Percentiles rank a stretch among this genome's conserved stretches.
Conservation (phyloP, 2,888 invertebrate species). For the Pollenia angustigena region DNA sequence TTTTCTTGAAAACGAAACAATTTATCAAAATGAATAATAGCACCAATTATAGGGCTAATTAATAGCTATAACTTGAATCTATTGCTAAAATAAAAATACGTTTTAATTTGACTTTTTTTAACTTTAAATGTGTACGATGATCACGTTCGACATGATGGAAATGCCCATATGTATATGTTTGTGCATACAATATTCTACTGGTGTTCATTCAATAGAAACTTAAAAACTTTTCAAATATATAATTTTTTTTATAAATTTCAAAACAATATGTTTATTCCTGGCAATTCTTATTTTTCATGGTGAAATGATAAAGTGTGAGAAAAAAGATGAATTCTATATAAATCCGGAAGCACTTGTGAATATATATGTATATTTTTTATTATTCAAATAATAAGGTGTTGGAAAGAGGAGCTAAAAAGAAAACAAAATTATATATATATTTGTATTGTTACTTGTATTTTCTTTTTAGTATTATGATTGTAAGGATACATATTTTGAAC, state of each 20-base stretch:
- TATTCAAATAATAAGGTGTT: conserved; percentile 56
- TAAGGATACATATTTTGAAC: conserved; percentile 55
- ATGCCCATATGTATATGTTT: background rate
- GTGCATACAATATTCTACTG: conserved; percentile 12
- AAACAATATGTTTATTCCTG: conserved; percentile 75
- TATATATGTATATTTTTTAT: conserved; percentile 41
- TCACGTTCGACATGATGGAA: too few relatives aligned
- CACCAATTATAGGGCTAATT: too few relatives aligned
- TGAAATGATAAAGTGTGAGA: conserved; percentile 64
- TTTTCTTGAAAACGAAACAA: too few relatives aligned
- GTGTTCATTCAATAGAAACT: conserved; percentile 59
- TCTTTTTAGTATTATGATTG: conserved; percentile 65
- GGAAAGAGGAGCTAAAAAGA: conserved; percentile 3
- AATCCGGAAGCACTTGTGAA: conserved; percentile 67
- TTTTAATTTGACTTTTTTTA: too few relatives aligned
- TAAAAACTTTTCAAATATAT: conserved; percentile 79
- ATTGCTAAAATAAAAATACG: too few relatives aligned
- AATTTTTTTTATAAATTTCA: conserved; percentile 77
- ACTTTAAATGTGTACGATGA: too few relatives aligned
- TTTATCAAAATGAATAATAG: too few relatives aligned
- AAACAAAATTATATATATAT: conserved; percentile 25
- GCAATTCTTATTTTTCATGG: conserved; percentile 57
- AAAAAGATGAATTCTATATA: conserved; percentile 28
- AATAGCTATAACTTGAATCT: too few relatives aligned
- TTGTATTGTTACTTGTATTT: conserved; percentile 65